Evolutionary conservation across 2,113 vertebrate species (phyloP), one percentile per base, ranked within the genome.

Genomic region (Eulacestoma nigropectus): DNA sequence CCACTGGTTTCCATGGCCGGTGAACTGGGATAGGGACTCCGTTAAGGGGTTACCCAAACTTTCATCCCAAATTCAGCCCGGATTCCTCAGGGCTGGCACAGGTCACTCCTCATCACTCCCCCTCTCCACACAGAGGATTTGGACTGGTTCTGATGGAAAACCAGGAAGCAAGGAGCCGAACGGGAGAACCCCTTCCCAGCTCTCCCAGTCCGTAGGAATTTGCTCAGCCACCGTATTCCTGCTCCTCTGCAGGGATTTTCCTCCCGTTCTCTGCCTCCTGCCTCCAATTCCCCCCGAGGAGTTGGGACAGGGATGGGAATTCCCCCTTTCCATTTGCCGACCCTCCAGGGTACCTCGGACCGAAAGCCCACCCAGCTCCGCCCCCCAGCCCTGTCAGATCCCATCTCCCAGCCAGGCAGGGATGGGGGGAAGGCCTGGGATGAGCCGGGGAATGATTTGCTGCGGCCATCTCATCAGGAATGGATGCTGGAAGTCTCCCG

Each of bases 401-500:
- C 79, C 49, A 47, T 90, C 70, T 64, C 89, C 83, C 89, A 30
- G 67, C 12, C 39, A 37, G 41, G 49, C 78, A 20, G 87, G 90
- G 90, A 47, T 30, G 87, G 49, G 77, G 21, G 46, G 70, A 49
- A 17, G 29, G 86, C 7, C 89, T 6, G 76, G 64, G 86, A 22
- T 7, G 16, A 11, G 88, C 74, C 68, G 39, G 29, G 16, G 85
- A 84, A 56, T 15, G 64, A 90, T 95, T 90, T 84, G 41, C 69
- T 77, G 10, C 27, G 84, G 53, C 70, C 59, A 32, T 42, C 81
- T 83, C 89, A 60, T 95, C 56, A 94, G 59, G 32, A 85, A 93
- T 60, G 94, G 93, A 92, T 75, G 92, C 90, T 83, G 89, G 93
- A 89, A 85, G 26, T 10, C 53, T 83, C 83, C 69, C 82, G 19